These are phyloP conservation scores for Heteractis magnifica DNA, from an alignment of 92 coral and sea anemone species.

Conservation along the genomic window DNA sequence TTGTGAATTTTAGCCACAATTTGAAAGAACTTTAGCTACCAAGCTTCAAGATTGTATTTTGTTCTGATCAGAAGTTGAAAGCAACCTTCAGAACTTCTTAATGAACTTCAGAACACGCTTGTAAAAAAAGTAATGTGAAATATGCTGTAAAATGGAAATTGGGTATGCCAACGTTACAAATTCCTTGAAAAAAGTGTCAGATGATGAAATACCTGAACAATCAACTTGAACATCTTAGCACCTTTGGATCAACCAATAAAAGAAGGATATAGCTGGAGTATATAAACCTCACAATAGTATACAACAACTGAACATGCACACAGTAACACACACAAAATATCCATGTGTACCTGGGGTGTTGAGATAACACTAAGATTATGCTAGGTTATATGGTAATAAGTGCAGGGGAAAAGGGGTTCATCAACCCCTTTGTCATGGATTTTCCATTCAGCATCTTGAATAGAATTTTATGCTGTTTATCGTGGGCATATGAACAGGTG, in stretches of 20 bases:
- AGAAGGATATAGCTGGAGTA: slow-evolving; percentile 17
- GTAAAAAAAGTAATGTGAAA: too few species aligned
- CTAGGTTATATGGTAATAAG: not conserved
- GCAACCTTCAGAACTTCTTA: too few species aligned
- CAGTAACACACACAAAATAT: not conserved
- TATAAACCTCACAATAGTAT: not conserved
- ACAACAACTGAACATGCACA: not conserved
- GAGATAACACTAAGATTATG: slow-evolving; percentile 46
- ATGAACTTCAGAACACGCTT: too few species aligned
- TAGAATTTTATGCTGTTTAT: not conserved
- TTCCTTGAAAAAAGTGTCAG: not conserved
- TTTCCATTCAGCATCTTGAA: not conserved
- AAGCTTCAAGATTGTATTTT: too few species aligned
- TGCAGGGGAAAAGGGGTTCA: not conserved
- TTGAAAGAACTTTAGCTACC: too few species aligned
- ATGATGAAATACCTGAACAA: slow-evolving; percentile 6
- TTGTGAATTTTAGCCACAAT: too few species aligned
- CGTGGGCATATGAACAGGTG: not conserved
- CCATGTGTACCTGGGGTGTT: slow-evolving; percentile 76
- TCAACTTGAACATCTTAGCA: slow-evolving; percentile 10
- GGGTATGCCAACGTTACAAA: not conserved
- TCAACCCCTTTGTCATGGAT: not conserved
- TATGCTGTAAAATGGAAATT: too few species aligned
- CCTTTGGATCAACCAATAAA: slow-evolving; percentile 13
- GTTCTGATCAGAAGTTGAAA: too few species aligned